Conservation (phyloP, 2,888 invertebrate genomes). For the Athalia circularis region DNA sequence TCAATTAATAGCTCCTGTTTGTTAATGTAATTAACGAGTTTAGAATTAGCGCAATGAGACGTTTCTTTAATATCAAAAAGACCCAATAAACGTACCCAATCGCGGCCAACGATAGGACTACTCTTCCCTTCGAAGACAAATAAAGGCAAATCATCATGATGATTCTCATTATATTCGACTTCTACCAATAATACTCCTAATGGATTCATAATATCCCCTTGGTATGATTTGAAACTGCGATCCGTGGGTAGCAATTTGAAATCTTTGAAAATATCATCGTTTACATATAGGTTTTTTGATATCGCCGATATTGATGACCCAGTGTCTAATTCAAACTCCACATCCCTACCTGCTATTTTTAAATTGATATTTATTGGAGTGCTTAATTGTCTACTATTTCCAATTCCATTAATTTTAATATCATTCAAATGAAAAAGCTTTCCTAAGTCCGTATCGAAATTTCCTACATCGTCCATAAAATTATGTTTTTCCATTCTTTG, state of each 20-base stretch:
- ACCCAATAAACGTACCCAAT: not conserved
- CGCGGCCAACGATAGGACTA: constrained; percentile 6
- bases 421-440: constrained; percentile 12
- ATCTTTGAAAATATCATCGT: not conserved
- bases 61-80: not conserved
- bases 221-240: constrained; percentile 12
- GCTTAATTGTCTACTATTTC: too few relatives aligned
- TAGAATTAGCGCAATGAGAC: too few relatives aligned
- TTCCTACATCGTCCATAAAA: constrained; percentile 3
- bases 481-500: not conserved
- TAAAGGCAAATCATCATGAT: not conserved
- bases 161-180: not conserved
- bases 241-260: not conserved
- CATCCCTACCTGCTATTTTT: not conserved
- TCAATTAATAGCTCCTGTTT: not conserved
- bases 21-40: not conserved
- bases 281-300: not conserved
- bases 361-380: not conserved
- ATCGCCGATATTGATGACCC: not conserved
- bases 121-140: constrained; percentile 13
- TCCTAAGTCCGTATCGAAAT: not conserved
- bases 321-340: not conserved
- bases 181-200: not conserved
- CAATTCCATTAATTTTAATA: not conserved
- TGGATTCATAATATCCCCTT: constrained; percentile 5